Percentiles rank a stretch among this genome's conserved stretches.
Conservation (phyloP, 2,888 invertebrate genomes). For the Brenthis ino region DNA sequence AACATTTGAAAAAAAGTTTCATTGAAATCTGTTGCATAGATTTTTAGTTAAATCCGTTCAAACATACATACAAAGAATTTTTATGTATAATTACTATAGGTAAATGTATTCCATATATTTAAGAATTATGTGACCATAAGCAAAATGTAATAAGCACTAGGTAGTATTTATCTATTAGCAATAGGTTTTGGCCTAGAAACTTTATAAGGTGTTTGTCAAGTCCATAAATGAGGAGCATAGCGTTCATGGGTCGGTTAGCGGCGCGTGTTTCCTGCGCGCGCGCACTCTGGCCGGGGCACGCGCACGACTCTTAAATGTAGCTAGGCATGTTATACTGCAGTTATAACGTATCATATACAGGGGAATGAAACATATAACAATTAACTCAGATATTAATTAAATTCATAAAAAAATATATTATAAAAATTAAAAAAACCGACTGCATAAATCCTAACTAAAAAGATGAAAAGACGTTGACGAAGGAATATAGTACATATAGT, state of each 20-base stretch:
- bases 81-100: no score
- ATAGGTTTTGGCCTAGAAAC: slow-evolving; percentile 55
- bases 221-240: slow-evolving; percentile 52
- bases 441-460: no score
- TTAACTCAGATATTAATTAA: background rate
- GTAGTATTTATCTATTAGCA: slow-evolving; percentile 10
- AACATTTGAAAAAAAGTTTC: no score
- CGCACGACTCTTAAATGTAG: slow-evolving; percentile 62
- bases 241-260: slow-evolving; percentile 53
- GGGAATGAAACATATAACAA: slow-evolving; percentile 29
- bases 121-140: no score
- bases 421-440: no score
- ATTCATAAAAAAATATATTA: no score
- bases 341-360: slow-evolving; percentile 53
- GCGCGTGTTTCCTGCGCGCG: slow-evolving; percentile 72
- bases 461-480: no score
- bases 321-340: slow-evolving; percentile 48
- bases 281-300: slow-evolving; percentile 47
- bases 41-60: no score
- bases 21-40: no score
- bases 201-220: slow-evolving; percentile 59
- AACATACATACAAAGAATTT: no score
- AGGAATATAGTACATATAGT: no score
- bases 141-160: slow-evolving; percentile 6
- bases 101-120: no score